Base-by-base conservation (phyloP, 2,888 invertebrate species). In the Phortica okadai region DNA sequence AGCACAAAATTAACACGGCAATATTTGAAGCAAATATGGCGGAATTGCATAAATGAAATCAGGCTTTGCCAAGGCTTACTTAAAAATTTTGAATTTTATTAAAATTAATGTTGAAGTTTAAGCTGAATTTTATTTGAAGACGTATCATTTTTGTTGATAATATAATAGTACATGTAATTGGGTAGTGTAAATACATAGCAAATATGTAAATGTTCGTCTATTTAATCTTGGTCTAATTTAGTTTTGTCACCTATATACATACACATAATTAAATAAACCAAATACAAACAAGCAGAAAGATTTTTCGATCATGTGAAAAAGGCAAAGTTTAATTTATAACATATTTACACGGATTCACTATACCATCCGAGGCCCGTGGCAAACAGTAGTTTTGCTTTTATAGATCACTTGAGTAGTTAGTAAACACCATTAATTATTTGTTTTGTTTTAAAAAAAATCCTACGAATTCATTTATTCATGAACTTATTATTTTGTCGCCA, bases 11-110 rank as follows among this genome's bases (percentile, higher is more conserved):
- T 77, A 93, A 94, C 83, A 93, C 93, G 82, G 92, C 93, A 11
- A 92, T 94, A 82, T 94, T 93, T 88, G 94, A 94, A 83, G 93
- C 94, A 0, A 93, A 93, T 88, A 93, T 94, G 93, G 93, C 92
- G 16, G 92, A 93, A 86, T 90, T 93, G 59, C 92, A 90, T 83
- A 89, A 90, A 79, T 88, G 79, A 82, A 73, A 50, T 66, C 67
- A 67, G 8, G 62, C 25, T 10, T 25, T 16, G 6, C 62, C 8
- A 11, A 11, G 10, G 14, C 8, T 11, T 62, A 25, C 4, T 8
- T 59, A 59, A 2, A 59, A 10, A 25, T 62, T 7, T 62, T 16
- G 25, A 25, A 6, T 6, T 21, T 62, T 62, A 10, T 16, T 21
- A 21, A 25, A 62, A 62, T 14, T 62, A 62, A 16, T 21, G 10